Evolutionary conservation across 1,140 invertebrate genomes (phyloP).

Genomic region (Diuraphis noxia): DNA sequence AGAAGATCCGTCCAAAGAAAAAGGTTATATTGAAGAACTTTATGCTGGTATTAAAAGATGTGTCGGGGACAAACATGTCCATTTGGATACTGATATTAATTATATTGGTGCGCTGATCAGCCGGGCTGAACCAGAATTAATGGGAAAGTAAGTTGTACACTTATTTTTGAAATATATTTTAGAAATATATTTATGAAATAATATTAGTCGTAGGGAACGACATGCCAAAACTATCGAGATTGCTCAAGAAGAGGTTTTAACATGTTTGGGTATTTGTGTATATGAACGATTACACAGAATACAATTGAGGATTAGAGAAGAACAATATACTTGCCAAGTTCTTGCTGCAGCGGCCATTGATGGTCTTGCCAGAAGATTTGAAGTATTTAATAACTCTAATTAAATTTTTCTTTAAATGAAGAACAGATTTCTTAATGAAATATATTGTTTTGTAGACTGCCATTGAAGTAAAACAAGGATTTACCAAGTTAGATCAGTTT

Average conservation of each 20-base stretch:
- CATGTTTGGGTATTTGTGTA: conserved; percentile 88
- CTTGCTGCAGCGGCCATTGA: conserved; percentile 85
- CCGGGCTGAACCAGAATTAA: conserved; percentile 84
- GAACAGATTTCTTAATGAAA: neutral
- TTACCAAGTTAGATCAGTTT: conserved; percentile 80
- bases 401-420: neutral
- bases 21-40: conserved; percentile 82
- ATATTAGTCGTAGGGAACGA: conserved; percentile 72
- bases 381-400: conserved; percentile 60
- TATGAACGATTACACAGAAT: conserved; percentile 85
- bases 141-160: conserved; percentile 68
- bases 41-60: conserved; percentile 86
- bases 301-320: conserved; percentile 80
- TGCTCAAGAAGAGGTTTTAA: conserved; percentile 92
- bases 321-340: conserved; percentile 88
- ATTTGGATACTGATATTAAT: conserved; percentile 82
- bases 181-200: neutral
- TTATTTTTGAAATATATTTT: neutral
- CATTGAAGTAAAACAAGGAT: conserved; percentile 84
- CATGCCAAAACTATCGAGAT: conserved; percentile 94
- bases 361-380: conserved; percentile 83
- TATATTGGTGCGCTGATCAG: conserved; percentile 85
- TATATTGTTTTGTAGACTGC: conserved; percentile 66
- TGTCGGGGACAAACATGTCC: conserved; percentile 81
- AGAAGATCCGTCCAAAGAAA: conserved; percentile 77